Base-by-base conservation (phyloP, 2,797 vertebrate genomes). In the Sebastes reedi region DNA sequence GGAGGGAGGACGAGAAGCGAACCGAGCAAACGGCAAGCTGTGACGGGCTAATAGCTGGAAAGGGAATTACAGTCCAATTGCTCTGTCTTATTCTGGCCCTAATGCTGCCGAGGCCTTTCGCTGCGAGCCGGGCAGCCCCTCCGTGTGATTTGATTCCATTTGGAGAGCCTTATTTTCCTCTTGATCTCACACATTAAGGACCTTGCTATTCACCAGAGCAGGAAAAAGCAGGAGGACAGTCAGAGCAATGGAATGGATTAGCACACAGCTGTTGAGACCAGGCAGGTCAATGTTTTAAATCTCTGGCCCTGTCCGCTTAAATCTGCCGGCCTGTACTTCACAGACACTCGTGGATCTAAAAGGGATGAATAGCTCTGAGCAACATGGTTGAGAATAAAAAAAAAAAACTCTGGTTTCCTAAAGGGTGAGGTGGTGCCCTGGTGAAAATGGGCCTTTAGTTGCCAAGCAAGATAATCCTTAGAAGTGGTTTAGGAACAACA, bases 11-110 rank as follows among this genome's bases (percentile, higher is more conserved):
- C 24, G 87, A 87, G 91, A 91, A 92, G 91, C 81, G 82, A 87
- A 92, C 80, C 69, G 81, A 89, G 88, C 85, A 70, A 83, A 89
- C 55, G 54, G 87, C 83, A 90, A 89, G 86, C 91, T 77, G 91
- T 84, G 92, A 94, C 77, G 83, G 89, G 75, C 92, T 95, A 95
- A 95, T 94, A 94, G 92, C 91, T 87, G 83, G 84, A 91, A 95
- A 93, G 94, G 91, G 93, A 96, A 96, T 95, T 93, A 93, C 93
- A 94, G 92, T 92, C 90, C 94, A 94, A 95, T 94, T 91, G 89
- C 92, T 88, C 82, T 39, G 92, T 94, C 92, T 94, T 89, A 91
- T 93, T 93, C 91, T 80, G 89, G 89, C 89, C 89, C 88, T 88
- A 88, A 93, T 88, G 86, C 89, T 86, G 85, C 88, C 4, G 72